phyloP scores from a whole-genome alignment of 2,888 invertebrate species.

The Dolichopus griseipennis region DNA sequence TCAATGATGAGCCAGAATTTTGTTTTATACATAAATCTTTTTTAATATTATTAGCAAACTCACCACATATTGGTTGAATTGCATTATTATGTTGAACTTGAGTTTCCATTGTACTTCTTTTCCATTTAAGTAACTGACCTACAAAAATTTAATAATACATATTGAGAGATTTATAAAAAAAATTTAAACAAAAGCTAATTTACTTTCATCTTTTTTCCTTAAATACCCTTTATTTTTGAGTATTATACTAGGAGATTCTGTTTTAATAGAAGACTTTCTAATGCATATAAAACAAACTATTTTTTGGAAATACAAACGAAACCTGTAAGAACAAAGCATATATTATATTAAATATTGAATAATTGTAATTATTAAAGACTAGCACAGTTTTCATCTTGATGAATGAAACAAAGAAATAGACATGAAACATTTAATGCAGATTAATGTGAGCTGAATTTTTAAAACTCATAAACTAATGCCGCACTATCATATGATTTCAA shows the following conservation, averaged over 20 bases:
- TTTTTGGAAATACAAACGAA: constrained; percentile 60
- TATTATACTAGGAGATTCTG: constrained; percentile 29
- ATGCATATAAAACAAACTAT: constrained; percentile 57
- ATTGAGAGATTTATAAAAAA: not conserved
- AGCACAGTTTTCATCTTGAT: too few relatives aligned
- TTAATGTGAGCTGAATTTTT: too few relatives aligned
- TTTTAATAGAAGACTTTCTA: constrained; percentile 27
- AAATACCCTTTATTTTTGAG: constrained; percentile 24
- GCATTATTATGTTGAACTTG: constrained; percentile 32
- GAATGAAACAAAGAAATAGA: too few relatives aligned
- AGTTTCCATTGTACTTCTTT: constrained; percentile 40
- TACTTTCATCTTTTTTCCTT: constrained; percentile 26
- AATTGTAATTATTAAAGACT: too few relatives aligned
- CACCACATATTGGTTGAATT: not conserved
- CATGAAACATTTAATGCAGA: too few relatives aligned
- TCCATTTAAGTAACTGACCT: constrained; percentile 35
- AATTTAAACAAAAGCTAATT: constrained; percentile 2
- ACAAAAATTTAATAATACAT: constrained; percentile 12
- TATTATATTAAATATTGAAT: too few relatives aligned
- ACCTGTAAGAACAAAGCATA: constrained; percentile 48
- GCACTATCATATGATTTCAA: too few relatives aligned
- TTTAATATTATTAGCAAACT: not conserved
- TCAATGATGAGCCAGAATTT: not conserved
- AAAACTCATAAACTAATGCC: too few relatives aligned
- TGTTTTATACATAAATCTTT: not conserved